Percentiles rank a stretch among this genome's conserved stretches.
Conservation (phyloP, 1,140 invertebrate genomes). For the Amphibalanus amphitrite region DNA sequence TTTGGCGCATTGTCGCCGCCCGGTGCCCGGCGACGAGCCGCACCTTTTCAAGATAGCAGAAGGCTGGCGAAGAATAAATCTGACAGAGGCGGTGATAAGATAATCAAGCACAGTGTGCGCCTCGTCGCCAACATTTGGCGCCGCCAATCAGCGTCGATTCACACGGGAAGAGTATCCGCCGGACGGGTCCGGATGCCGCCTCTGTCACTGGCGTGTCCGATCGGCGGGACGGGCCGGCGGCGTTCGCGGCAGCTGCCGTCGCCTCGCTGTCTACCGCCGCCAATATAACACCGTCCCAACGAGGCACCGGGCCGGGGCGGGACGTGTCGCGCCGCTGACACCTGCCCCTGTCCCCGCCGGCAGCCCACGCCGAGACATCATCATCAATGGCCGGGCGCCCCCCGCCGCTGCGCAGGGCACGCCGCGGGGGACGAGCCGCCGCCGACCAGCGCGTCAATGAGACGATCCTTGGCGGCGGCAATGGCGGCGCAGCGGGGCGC, state of each 20-base stretch:
- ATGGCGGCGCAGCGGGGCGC: neutral
- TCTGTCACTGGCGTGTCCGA: neutral
- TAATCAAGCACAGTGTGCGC: neutral
- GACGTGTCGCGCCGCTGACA: neutral
- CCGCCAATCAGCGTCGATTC: neutral
- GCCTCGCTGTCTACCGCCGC: neutral
- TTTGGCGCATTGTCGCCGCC: neutral
- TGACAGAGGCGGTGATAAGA: neutral
- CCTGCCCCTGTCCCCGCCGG: neutral
- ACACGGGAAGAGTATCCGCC: neutral
- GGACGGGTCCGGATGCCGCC: too few species aligned
- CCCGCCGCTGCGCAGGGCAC: neutral
- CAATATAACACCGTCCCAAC: neutral
- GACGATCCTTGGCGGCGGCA: neutral
- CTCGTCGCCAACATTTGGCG: neutral
- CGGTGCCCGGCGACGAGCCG: neutral
- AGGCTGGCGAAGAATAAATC: constrained; percentile 1
- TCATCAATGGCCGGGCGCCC: neutral
- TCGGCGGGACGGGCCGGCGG: neutral
- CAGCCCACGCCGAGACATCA: neutral
- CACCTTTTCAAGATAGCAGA: neutral
- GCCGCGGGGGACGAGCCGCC: too few species aligned
- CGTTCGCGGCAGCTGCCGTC: neutral
- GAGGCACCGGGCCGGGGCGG: too few species aligned
- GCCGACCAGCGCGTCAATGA: neutral